Evolutionary conservation across 2,888 invertebrate genomes (phyloP), one percentile per base, ranked within the genome.

Genomic region (Tachystola acroxantha): DNA sequence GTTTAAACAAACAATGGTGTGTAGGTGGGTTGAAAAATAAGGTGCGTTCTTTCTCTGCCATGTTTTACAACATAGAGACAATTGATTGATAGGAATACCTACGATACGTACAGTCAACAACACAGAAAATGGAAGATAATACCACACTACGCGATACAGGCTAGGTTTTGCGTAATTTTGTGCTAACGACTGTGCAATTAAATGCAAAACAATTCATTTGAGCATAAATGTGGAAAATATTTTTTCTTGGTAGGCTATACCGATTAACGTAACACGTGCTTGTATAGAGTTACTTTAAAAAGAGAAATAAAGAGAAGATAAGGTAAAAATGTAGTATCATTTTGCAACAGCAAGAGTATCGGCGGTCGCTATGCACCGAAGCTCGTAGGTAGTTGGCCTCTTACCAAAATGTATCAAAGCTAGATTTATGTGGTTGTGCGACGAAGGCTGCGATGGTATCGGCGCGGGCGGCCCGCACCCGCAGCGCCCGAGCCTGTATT

Each of bases 371-470:
- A 57, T 67, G 67, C 64, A 57, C 51, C 48, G 53, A 53, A 44
- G 39, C 43, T 46, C 46, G 46, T 46, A 34, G 42, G 37, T 36
- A 68, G 64, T 84, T 85, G 85, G 85, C 85, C 71, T 68, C 66
- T 72, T 76, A 84, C 85, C 85, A 84, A 85, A 82, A 80, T 75
- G 74, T 79, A 81, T 82, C 81, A 75, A 82, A 84, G 74, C 73
- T 61, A 79, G 81, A 86, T 86, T 86, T 85, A 85, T 85, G 81
- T 75, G 64, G 63, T 53, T 53, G 50, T 60, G 73, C 75, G 80
- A 73, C 71, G 82, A 81, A 78, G 74, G 72, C 74, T 59, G 54
- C 64, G 81, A 85, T 82, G 59, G 65, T 82, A 84, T 85, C 80
- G 61, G 53, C 53, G 48, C 57, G 55, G 46, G 54, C 52, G 50